These are phyloP conservation scores for Lacerta bilineata DNA, from an alignment of 2,797 vertebrate genomes.

Conservation along the genomic window DNA sequence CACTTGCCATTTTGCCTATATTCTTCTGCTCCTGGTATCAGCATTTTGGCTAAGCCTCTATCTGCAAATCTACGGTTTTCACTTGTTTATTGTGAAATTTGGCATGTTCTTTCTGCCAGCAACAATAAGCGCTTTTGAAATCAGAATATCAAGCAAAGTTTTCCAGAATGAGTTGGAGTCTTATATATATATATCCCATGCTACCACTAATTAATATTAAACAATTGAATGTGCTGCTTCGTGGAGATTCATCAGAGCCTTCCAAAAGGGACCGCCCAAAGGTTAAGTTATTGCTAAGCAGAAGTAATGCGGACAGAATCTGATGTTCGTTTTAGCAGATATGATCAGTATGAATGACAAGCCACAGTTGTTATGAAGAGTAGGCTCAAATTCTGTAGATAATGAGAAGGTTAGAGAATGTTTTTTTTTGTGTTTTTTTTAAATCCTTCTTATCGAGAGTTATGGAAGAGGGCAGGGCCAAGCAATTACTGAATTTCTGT, in stretches of 20 bases:
- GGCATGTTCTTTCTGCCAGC: too few relatives aligned
- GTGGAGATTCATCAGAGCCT: neutral
- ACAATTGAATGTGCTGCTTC: neutral
- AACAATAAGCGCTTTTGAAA: too few relatives aligned
- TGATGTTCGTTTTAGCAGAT: slow-evolving; percentile 13
- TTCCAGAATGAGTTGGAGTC: too few relatives aligned
- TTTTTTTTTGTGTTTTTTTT: too few relatives aligned
- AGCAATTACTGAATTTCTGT: neutral
- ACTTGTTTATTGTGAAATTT: too few relatives aligned
- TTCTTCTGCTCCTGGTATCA: too few relatives aligned
- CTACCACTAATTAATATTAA: neutral
- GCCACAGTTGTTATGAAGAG: neutral
- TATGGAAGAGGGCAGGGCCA: neutral
- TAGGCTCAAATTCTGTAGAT: neutral
- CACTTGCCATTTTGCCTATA: too few relatives aligned
- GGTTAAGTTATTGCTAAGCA: neutral
- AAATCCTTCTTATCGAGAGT: neutral
- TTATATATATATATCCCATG: too few relatives aligned
- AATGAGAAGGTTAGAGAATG: neutral
- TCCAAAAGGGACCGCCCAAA: neutral
- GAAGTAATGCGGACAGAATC: neutral
- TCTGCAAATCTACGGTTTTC: too few relatives aligned
- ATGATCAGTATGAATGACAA: neutral
- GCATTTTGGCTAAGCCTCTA: too few relatives aligned
- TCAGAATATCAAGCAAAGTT: too few relatives aligned